Percentiles rank a stretch among this genome's conserved stretches.
These are phyloP conservation scores for Heliconius congener DNA, from an alignment of 1,140 invertebrate species.

Conservation along the genomic window DNA sequence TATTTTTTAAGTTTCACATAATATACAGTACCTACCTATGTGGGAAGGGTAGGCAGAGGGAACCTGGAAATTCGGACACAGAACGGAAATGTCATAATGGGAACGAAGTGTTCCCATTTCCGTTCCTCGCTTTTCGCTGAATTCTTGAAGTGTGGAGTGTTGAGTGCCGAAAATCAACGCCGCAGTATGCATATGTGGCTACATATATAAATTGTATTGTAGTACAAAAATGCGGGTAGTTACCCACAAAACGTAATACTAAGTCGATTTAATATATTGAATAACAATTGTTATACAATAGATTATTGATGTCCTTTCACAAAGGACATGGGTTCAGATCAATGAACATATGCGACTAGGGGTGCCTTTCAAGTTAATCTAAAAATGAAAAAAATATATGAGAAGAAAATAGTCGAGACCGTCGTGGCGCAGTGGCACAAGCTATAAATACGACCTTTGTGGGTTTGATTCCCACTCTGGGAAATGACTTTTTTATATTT, in stretches of 20 bases:
- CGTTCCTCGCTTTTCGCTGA: too few relatives aligned
- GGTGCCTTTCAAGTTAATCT: not conserved
- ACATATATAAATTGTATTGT: not conserved
- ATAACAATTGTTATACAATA: not conserved
- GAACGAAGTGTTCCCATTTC: too few relatives aligned
- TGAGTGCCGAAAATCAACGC: too few relatives aligned
- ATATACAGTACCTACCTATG: too few relatives aligned
- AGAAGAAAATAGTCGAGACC: not conserved
- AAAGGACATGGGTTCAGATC: constrained; percentile 10
- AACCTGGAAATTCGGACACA: too few relatives aligned
- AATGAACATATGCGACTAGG: not conserved
- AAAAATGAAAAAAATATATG: not conserved
- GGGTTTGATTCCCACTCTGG: not conserved
- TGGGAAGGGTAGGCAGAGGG: too few relatives aligned
- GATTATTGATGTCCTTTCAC: not conserved
- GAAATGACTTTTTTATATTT: not conserved
- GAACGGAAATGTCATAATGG: too few relatives aligned
- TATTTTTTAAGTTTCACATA: too few relatives aligned
- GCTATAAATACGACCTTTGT: not conserved
- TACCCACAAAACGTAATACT: not conserved
- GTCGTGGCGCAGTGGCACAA: not conserved
- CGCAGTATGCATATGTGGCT: too few relatives aligned
- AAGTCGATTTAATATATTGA: not conserved
- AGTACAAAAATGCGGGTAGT: constrained; percentile 4
- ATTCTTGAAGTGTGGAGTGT: too few relatives aligned